Conservation (phyloP, 37 sponge, comb jelly and placozoan genomes). For the Chondrosia reniformis region DNA sequence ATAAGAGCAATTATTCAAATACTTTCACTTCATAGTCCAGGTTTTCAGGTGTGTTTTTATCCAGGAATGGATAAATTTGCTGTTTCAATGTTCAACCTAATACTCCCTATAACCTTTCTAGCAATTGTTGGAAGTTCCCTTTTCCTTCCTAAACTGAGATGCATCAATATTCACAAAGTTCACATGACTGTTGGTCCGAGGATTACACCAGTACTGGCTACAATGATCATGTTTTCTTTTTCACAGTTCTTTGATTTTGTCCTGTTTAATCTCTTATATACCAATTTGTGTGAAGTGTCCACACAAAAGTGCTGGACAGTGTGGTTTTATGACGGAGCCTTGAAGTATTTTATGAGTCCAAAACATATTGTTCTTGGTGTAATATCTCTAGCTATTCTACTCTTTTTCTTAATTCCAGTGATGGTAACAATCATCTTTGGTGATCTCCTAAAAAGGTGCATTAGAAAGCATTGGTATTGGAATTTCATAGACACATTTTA, state of each 20-base stretch:
- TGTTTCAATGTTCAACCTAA: background rate
- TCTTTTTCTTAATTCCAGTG: conserved; percentile 20
- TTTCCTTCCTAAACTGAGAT: background rate
- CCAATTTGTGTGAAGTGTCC: background rate
- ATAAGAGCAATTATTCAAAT: too few species aligned
- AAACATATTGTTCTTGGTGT: conserved; percentile 19
- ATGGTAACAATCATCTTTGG: background rate
- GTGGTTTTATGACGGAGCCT: conserved; percentile 17
- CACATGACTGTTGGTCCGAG: background rate
- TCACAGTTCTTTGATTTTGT: background rate
- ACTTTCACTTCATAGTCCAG: too few species aligned
- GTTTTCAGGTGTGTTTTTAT: conserved; percentile 43
- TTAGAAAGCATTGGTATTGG: conserved; percentile 3
- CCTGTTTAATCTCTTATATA: background rate
- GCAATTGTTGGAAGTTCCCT: conserved; percentile 10
- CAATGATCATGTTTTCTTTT: conserved; percentile 21
- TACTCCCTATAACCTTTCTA: conserved; percentile 34
- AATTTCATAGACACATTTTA: conserved; percentile 11
- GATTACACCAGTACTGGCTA: conserved; percentile 33
- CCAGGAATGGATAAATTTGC: conserved; percentile 32
- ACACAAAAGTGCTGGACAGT: background rate
- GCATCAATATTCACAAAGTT: background rate
- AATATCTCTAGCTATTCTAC: background rate
- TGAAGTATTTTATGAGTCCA: background rate
- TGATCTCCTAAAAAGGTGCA: background rate